phyloP scores from a whole-genome alignment of 2,888 invertebrate genomes.

The Ophion ellenae region DNA sequence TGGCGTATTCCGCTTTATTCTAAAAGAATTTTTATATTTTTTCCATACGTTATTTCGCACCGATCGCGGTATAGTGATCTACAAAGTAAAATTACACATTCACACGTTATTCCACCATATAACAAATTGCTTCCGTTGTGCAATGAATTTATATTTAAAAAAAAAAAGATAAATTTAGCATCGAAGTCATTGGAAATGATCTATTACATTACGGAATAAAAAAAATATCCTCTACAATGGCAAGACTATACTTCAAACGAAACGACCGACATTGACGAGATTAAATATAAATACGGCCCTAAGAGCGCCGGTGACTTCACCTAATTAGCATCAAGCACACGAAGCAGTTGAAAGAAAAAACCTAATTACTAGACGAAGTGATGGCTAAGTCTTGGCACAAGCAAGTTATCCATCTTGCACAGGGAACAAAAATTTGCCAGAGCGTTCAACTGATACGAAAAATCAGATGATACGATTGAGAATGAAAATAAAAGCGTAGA shows the following conservation, averaged over 20 bases:
- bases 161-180: too few relatives aligned
- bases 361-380: constrained; percentile 32
- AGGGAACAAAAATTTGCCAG: constrained; percentile 39
- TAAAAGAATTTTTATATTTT: not conserved
- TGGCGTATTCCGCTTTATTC: too few relatives aligned
- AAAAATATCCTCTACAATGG: too few relatives aligned
- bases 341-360: constrained; percentile 64
- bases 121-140: too few relatives aligned
- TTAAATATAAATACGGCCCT: too few relatives aligned
- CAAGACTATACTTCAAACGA: too few relatives aligned
- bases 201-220: too few relatives aligned
- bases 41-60: not conserved
- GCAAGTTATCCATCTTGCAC: constrained; percentile 53
- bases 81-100: too few relatives aligned
- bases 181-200: too few relatives aligned
- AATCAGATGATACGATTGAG: not conserved
- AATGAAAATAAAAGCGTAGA: constrained; percentile 21
- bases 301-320: not conserved
- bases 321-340: constrained; percentile 66
- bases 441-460: constrained; percentile 31
- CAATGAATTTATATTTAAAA: too few relatives aligned
- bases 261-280: too few relatives aligned
- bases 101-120: too few relatives aligned
- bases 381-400: constrained; percentile 54
- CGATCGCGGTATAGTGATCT: not conserved